Conservation (phyloP, 2,797 vertebrate species). For the Silurus lanzhouensis region DNA sequence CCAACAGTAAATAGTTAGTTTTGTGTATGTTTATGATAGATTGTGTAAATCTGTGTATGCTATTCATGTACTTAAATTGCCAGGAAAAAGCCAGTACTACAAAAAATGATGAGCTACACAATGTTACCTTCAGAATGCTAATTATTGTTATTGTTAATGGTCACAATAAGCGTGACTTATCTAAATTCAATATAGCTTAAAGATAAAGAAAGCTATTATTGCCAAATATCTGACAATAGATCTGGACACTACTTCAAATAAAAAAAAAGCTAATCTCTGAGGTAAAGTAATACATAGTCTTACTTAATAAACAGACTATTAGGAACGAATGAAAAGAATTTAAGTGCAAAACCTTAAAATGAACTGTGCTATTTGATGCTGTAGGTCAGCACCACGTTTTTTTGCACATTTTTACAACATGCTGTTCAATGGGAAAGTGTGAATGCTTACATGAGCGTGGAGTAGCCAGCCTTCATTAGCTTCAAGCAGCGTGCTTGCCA, state of each 20-base stretch:
- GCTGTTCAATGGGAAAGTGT: conserved; percentile 23
- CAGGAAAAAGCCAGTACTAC: not conserved
- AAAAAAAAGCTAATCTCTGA: not conserved
- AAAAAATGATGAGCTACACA: not conserved
- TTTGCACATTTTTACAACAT: not conserved
- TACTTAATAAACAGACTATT: too few relatives aligned
- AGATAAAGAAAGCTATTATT: not conserved
- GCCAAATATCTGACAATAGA: not conserved
- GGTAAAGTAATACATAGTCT: not conserved
- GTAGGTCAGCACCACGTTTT: not conserved
- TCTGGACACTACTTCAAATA: not conserved
- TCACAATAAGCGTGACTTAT: not conserved
- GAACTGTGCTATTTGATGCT: not conserved
- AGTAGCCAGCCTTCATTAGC: conserved; percentile 67
- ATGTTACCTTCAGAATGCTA: not conserved
- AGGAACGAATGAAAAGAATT: not conserved
- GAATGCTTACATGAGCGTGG: conserved; percentile 41
- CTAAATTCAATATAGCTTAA: not conserved
- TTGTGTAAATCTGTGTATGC: too few relatives aligned
- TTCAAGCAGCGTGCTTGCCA: conserved; percentile 59
- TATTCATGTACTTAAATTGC: not conserved
- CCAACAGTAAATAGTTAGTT: not conserved
- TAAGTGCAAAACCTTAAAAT: not conserved
- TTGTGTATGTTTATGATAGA: not conserved
- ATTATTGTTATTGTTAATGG: not conserved